phyloP scores from a whole-genome alignment of 2,888 invertebrate species.

The Melieria omissa region DNA sequence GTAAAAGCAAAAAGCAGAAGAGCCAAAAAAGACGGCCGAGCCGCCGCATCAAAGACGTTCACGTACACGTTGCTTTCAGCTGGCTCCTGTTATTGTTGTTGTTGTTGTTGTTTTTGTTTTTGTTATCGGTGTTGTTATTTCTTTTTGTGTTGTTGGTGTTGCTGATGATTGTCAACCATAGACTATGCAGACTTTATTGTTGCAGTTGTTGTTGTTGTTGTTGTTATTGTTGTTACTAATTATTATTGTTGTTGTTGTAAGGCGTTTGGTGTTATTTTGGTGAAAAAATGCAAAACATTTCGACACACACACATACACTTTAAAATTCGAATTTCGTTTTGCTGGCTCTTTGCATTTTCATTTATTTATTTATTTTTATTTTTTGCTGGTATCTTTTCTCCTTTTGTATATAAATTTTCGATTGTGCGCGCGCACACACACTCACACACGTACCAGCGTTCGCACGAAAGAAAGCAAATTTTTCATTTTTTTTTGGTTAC shows the following conservation, averaged over 20 bases:
- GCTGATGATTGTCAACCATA: too few relatives aligned
- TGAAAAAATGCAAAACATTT: neutral
- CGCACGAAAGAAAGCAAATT: neutral
- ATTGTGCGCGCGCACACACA: slow-evolving; percentile 1
- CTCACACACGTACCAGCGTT: slow-evolving; percentile 3
- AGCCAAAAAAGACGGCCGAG: too few relatives aligned
- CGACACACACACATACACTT: neutral
- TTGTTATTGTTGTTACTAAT: neutral
- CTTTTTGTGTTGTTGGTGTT: too few relatives aligned
- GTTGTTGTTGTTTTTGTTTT: slow-evolving; percentile 9
- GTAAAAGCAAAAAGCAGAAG: too few relatives aligned
- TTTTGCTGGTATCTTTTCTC: slow-evolving; percentile 11
- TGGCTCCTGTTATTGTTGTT: slow-evolving; percentile 19
- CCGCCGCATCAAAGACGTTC: too few relatives aligned
- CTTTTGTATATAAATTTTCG: neutral
- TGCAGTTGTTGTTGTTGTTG: slow-evolving; percentile 10
- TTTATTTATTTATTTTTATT: neutral
- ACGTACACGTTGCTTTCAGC: too few relatives aligned
- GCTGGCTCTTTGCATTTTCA: slow-evolving; percentile 7
- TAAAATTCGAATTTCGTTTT: neutral
- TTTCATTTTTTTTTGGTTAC: too few relatives aligned
- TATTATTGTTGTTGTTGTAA: neutral
- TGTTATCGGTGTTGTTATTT: neutral
- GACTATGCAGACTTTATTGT: neutral
- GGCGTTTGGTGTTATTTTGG: slow-evolving; percentile 1